Conservation (phyloP, 2,113 vertebrate species). For the Crotophaga sulcirostris region DNA sequence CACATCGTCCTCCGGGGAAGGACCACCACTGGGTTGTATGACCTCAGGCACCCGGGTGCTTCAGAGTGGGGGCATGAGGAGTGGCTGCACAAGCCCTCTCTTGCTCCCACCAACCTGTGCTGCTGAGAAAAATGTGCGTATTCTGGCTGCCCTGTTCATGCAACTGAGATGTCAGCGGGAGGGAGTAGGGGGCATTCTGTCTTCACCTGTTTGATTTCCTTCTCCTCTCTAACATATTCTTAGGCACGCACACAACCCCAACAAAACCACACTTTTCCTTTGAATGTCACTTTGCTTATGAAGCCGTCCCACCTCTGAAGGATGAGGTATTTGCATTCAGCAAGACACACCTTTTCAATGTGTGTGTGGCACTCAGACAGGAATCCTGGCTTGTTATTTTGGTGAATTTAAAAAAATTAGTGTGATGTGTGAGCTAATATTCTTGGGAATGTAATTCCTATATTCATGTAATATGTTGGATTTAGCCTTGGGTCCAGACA, state of each 20-base stretch:
- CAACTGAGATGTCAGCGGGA: constrained; percentile 1
- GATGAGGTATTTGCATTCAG: not conserved
- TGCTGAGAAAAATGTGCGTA: constrained; percentile 55
- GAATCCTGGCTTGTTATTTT: not conserved
- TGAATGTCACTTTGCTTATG: not conserved
- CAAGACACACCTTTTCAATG: not conserved
- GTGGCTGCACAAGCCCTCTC: constrained; percentile 42
- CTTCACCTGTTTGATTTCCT: not conserved
- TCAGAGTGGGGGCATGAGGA: not conserved
- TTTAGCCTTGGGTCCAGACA: not conserved
- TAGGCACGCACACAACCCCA: not conserved
- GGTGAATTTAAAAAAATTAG: not conserved
- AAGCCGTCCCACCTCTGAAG: not conserved
- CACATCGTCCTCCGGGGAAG: constrained; percentile 28
- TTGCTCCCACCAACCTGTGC: constrained; percentile 5
- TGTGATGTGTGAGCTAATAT: not conserved
- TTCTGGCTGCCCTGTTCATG: constrained; percentile 6
- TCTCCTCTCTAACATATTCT: not conserved
- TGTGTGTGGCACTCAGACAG: not conserved
- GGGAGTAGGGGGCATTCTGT: not conserved
- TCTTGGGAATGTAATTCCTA: not conserved
- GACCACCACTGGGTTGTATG: constrained; percentile 27
- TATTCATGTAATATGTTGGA: not conserved
- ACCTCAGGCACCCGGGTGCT: constrained; percentile 29
- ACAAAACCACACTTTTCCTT: not conserved